Evolutionary conservation across 2,113 vertebrate species (phyloP).

Genomic region (Himantopus leucocephalus): DNA sequence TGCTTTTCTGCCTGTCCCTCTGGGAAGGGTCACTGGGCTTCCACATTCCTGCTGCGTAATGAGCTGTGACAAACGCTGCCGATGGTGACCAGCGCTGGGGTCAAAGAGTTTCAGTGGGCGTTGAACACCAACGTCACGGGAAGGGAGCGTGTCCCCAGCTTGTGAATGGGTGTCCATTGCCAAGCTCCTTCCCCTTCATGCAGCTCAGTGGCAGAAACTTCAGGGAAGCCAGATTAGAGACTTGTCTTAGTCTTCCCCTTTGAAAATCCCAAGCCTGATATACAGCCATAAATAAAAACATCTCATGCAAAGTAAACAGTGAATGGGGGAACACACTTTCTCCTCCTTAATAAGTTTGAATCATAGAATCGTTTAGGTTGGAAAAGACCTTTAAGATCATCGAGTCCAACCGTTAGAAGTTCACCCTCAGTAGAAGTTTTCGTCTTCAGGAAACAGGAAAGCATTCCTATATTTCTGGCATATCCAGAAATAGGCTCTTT

Average conservation of each 20-base stretch:
- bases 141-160: background rate
- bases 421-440: background rate
- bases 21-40: constrained; percentile 60
- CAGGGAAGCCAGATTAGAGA: background rate
- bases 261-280: background rate
- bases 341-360: background rate
- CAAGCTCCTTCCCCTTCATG: background rate
- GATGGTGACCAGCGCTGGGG: background rate
- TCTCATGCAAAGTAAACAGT: background rate
- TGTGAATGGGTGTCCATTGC: background rate
- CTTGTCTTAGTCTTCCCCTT: background rate
- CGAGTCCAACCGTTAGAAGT: background rate
- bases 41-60: constrained; percentile 46
- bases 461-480: background rate
- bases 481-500: background rate
- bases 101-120: background rate
- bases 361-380: background rate
- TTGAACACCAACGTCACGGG: background rate
- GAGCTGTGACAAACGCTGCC: background rate
- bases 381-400: background rate
- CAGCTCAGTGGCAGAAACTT: background rate
- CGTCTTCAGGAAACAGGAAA: background rate
- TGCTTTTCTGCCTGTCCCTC: constrained; percentile 36
- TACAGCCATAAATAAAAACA: background rate
- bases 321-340: background rate